Percentiles rank a stretch among this genome's conserved stretches.
Evolutionary conservation across 2,797 vertebrate genomes (phyloP).

Genomic region (Lepilemur septentrionalis): DNA sequence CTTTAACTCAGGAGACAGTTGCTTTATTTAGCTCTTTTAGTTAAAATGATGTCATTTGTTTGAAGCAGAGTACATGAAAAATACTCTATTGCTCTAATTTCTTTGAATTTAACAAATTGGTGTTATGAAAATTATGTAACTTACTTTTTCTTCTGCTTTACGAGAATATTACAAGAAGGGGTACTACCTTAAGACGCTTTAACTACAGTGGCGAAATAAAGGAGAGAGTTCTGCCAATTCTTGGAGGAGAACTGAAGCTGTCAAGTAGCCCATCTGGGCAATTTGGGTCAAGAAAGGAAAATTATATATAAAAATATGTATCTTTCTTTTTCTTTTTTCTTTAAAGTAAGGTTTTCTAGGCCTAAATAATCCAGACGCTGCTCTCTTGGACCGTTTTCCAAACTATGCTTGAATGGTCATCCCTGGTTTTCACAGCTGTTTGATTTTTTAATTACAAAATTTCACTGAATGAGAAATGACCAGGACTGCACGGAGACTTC

Average conservation of each 20-base stretch:
- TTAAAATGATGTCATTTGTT: slow-evolving; percentile 20
- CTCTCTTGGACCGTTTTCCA: neutral
- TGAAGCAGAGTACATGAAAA: neutral
- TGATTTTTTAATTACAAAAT: slow-evolving; percentile 28
- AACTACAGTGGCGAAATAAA: neutral
- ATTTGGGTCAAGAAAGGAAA: neutral
- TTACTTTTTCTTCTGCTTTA: neutral
- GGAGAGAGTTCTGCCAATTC: slow-evolving; percentile 21
- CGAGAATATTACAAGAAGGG: neutral
- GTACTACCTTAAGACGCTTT: slow-evolving; percentile 30
- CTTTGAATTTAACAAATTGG: neutral
- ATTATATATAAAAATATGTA: too few relatives aligned
- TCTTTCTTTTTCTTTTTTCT: neutral
- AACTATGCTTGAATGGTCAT: neutral
- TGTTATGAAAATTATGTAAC: neutral
- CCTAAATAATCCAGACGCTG: neutral
- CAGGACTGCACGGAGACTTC: neutral
- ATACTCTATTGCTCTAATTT: neutral
- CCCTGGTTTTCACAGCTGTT: slow-evolving; percentile 33
- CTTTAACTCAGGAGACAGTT: neutral
- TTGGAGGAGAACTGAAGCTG: slow-evolving; percentile 14
- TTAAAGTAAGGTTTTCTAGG: neutral
- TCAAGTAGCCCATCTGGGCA: slow-evolving; percentile 46
- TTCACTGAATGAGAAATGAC: neutral
- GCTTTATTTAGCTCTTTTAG: slow-evolving; percentile 41